Base-by-base conservation (phyloP, 2,888 invertebrate species). In the Daptonema setosum region DNA sequence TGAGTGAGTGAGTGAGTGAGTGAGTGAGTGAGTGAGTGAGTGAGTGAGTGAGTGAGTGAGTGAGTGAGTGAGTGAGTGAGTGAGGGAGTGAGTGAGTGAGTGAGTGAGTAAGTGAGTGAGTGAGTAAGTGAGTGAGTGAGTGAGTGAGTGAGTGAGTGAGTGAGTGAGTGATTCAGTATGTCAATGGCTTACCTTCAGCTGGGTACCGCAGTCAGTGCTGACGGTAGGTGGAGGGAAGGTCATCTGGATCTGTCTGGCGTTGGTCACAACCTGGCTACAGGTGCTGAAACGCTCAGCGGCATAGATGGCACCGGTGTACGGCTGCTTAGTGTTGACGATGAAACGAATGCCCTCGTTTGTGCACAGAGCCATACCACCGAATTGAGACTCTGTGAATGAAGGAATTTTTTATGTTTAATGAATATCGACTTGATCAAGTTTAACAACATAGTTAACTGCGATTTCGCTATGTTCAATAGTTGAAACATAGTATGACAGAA, bases 301-400 rank as follows among this genome's bases (percentile, higher is more conserved):
- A 59, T 69, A 69, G 54, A 69, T 69, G 57, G 69, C 69, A 52
- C 69, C 69, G 25, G 69, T 69, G 64, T 69, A 69, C 17, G 69
- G 69, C 53, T 69, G 69, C 59, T 70, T 70, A 57, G 69, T 69
- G 63, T 69, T 69, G 57, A 69, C 68, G 58, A 70, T 70, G 64
- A 69, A 69, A 14, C 68, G 63, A 57, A 69, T 69, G 57, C 69
- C 69, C 52, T 69, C 69, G 61, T 70, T 69, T 29, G 69, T 69
- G 60, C 69, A 69, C 51, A 70, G 61, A 26, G 69, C 69, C 69
- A 69, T 69, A 54, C 69, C 69, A 30, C 69, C 69, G 60, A 69
- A 69, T 57, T 70, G 68, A 14, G 68, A 66, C 56, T 69, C 68
- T 66, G 56, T 47, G 14, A 22, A 8, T 35, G 35, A 11, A 35